phyloP scores from a whole-genome alignment of 2,888 invertebrate species.

The Brachylomia viminalis region DNA sequence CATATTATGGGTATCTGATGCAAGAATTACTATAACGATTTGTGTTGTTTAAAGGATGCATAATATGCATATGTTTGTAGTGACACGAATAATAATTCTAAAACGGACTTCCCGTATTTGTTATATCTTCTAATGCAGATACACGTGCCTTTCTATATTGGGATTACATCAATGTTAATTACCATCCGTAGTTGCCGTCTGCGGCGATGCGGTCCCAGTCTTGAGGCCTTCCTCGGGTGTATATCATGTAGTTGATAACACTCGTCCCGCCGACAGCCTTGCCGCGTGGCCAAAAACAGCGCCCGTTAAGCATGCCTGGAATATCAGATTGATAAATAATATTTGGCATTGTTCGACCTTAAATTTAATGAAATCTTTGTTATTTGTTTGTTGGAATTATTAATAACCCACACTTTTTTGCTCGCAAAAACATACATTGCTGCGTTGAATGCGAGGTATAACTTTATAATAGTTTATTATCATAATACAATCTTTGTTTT shows the following conservation, averaged over 20 bases:
- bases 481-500: background rate
- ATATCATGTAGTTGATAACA: slow-evolving; percentile 92
- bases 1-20: slow-evolving; percentile 18
- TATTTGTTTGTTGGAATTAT: slow-evolving; percentile 10
- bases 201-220: slow-evolving; percentile 94
- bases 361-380: slow-evolving; percentile 18
- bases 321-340: slow-evolving; percentile 49
- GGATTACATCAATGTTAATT: slow-evolving; percentile 46
- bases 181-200: slow-evolving; percentile 94
- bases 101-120: slow-evolving; percentile 28
- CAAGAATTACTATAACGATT: background rate
- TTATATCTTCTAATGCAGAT: slow-evolving; percentile 17
- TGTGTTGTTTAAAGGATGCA: slow-evolving; percentile 6
- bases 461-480: background rate
- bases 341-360: slow-evolving; percentile 42
- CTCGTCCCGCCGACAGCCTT: slow-evolving; percentile 91
- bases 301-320: slow-evolving; percentile 80
- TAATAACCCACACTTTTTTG: background rate
- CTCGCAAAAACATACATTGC: background rate
- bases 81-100: slow-evolving; percentile 30
- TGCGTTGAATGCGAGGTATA: background rate
- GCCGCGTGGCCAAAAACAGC: slow-evolving; percentile 89
- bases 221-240: slow-evolving; percentile 93
- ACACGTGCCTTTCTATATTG: slow-evolving; percentile 24
- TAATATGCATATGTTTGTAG: background rate